Base-by-base conservation (phyloP, 64 coral and sea anemone species). In the Stichodactyla helianthus region DNA sequence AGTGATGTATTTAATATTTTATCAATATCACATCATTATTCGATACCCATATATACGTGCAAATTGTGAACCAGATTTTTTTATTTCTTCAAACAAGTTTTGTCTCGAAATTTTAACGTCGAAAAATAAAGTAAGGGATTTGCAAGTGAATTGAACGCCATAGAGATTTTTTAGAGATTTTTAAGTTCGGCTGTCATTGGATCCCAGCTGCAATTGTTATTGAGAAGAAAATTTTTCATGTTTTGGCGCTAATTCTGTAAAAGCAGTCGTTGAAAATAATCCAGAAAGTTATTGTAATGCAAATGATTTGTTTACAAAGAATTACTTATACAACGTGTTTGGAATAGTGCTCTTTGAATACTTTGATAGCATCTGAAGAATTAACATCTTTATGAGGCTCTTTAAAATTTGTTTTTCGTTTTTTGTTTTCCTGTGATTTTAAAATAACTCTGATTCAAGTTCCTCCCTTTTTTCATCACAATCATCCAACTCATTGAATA, bases 311-410 rank as follows among this genome's bases (percentile, higher is more conserved):
- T 74, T 74, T 74, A 74, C 25, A 74, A 74, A 26, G 9, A 0
- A 27, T 71, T 74, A n/a, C n/a, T n/a, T n/a, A 74, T n/a, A 74
- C 25, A 74, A 74, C 68, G 68, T 74, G 68, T 6, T 74, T 74
- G 5, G 19, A 65, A 65, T 44, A 44, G 35, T 44, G 62, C 22
- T 0, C 16, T 60, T 65, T 65, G 62, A 65, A 44, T 44, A 44
- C 35, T 44, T 44, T 1, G 4, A 44, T 44, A 44, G 35, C 35
- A 44, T 3, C 35, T 44, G 35, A 44, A 44, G 35, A 44, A 44
- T 44, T 44, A 1, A 44, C 4, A 44, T 44, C 35, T 44, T 44
- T 44, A 44, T 44, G 35, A 3, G 2, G 4, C 35, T 44, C 35
- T 44, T 44, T 44, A 44, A 44, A 44, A 44, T 44, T 44, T 44